phyloP scores from a whole-genome alignment of 2,113 vertebrate genomes.

The Cyphomyrus discorhynchus region DNA sequence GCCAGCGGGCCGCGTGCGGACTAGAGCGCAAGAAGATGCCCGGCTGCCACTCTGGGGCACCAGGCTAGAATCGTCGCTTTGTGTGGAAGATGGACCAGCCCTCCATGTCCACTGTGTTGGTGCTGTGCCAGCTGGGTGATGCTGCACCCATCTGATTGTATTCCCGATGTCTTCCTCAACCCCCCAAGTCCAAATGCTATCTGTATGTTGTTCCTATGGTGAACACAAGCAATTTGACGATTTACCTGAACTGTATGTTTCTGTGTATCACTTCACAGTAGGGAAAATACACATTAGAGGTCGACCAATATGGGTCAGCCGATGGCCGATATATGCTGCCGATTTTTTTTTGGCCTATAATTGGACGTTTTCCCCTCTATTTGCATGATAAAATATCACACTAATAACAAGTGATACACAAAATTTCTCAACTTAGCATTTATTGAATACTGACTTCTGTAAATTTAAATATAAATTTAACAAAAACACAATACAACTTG shows the following conservation, averaged over 20 bases:
- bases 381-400: too few species aligned
- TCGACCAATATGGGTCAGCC: too few species aligned
- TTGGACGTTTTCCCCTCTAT: too few species aligned
- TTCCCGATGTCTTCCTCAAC: background rate
- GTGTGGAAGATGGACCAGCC: background rate
- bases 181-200: background rate
- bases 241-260: background rate
- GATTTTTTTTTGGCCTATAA: too few species aligned
- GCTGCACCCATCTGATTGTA: background rate
- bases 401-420: too few species aligned
- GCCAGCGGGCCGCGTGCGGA: constrained; percentile 52
- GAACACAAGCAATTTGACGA: too few species aligned
- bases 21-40: constrained; percentile 47
- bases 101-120: background rate
- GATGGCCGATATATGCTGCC: too few species aligned
- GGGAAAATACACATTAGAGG: background rate
- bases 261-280: background rate
- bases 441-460: too few species aligned
- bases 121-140: background rate
- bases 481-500: too few species aligned
- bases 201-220: background rate
- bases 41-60: background rate
- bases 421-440: too few species aligned
- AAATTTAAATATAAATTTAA: too few species aligned
- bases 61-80: background rate